Conservation (phyloP, 2,797 vertebrate species). For the Semotilus atromaculatus region DNA sequence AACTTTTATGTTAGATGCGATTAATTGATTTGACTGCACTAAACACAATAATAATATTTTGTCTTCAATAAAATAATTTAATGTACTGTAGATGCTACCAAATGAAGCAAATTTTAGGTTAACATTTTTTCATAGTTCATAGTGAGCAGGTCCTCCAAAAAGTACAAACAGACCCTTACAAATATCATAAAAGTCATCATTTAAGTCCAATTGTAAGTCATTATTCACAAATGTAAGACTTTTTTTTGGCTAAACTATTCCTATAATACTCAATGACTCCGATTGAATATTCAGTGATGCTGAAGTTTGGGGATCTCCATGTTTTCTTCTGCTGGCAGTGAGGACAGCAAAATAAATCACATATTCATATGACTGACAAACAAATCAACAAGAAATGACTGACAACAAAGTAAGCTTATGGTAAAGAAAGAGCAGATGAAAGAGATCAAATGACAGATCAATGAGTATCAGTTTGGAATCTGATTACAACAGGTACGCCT, state of each 20-base stretch:
- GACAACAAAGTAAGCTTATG: constrained; percentile 24
- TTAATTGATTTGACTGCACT: too few relatives aligned
- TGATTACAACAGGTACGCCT: constrained; percentile 15
- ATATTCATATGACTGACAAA: constrained; percentile 35
- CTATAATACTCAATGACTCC: neutral
- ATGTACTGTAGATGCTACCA: neutral
- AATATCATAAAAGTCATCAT: neutral
- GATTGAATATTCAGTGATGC: neutral
- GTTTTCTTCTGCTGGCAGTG: neutral
- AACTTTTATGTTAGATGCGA: too few relatives aligned
- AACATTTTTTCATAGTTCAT: neutral
- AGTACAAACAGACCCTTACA: neutral
- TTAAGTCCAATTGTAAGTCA: neutral
- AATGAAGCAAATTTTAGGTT: neutral
- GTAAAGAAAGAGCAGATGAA: neutral
- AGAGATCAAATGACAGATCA: constrained; percentile 11
- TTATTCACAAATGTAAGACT: neutral
- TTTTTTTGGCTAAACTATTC: neutral
- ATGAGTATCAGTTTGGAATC: constrained; percentile 30
- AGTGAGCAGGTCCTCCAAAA: neutral
- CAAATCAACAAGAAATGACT: constrained; percentile 47
- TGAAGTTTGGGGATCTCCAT: neutral
- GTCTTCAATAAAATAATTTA: neutral
- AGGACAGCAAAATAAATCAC: constrained; percentile 39
- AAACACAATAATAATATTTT: neutral